Base-by-base conservation (phyloP, 2,888 invertebrate species). In the Creontiades dilutus region DNA sequence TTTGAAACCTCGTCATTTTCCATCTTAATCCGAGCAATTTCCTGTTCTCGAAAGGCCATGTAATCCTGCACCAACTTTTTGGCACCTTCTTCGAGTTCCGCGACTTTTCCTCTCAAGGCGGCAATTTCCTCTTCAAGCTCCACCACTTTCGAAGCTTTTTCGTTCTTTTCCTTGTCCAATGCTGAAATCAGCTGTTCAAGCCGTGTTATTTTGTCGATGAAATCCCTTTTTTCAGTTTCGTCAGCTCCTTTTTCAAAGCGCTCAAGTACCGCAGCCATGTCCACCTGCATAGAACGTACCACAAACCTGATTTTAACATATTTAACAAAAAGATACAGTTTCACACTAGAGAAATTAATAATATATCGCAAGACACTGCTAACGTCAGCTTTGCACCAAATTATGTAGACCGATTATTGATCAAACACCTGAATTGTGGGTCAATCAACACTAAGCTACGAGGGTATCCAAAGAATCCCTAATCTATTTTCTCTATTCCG, bases 41-140 rank as follows among this genome's bases (percentile, higher is more conserved):
- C 89, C 47, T 89, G 90, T 37, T 91, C 91, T 85, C 91, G 91
- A 28, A 89, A 91, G 13, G 84, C 80, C 88, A 91, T 90, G 52
- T 91, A 91, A 16, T 91, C 90, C 76, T 91, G 37, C 4, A 61
- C 80, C 52, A 88, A 11, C 85, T 88, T 76, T 89, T 28, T 55
- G 19, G 89, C 78, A 61, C 84, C 86, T 16, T 90, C 90, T 37
- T 85, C 61, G 28, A 86, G 55, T 16, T 85, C 57, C 0, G 23
- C 80, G 19, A 91, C n/a, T 76, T 90, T 37, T n/a, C 28, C 80
- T 23, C 84, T 46, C n/a, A 91, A 52, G 28, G 61, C 61, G 27
- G 86, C 48, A n/a, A 91, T 55, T 75, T 90, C 89, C 23, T 75
- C 23, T 52, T 90, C 84, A 12, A 90, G 89, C 46, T 89, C 76